Percentiles rank a stretch among this genome's conserved stretches.
Conservation (phyloP, 2,797 vertebrate species). For the Bovichtus variegatus region DNA sequence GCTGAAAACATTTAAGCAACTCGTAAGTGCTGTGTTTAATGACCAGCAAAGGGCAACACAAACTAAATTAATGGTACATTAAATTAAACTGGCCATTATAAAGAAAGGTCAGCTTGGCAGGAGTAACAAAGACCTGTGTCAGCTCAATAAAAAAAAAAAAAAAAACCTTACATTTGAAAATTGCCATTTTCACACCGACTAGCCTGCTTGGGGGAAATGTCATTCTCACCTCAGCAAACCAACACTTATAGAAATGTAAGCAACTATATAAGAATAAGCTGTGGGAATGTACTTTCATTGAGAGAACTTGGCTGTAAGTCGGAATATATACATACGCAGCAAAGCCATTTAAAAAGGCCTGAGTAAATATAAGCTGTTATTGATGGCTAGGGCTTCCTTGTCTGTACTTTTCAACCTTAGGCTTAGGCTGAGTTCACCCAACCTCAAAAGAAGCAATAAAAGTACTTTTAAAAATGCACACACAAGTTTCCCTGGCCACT, state of each 20-base stretch:
- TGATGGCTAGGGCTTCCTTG: conserved; percentile 49
- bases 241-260: conserved; percentile 58
- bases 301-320: conserved; percentile 31
- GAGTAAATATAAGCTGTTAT: conserved; percentile 65
- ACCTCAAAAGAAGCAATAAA: conserved; percentile 73
- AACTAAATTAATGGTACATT: conserved; percentile 31
- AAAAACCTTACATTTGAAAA: conserved; percentile 40
- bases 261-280: conserved; percentile 41
- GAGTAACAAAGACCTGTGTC: conserved; percentile 19
- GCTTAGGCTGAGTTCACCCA: conserved; percentile 72
- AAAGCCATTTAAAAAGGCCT: conserved; percentile 51
- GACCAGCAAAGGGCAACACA: conserved; percentile 21
- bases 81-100: conserved; percentile 43
- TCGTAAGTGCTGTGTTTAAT: conserved; percentile 20
- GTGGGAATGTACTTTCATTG: conserved; percentile 49
- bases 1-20: conserved; percentile 34
- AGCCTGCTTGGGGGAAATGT: conserved; percentile 33
- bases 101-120: conserved; percentile 31
- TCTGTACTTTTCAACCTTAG: conserved; percentile 64
- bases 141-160: background rate
- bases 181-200: conserved; percentile 45
- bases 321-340: conserved; percentile 38
- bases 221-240: conserved; percentile 46
- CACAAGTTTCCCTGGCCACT: conserved; percentile 43
- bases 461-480: conserved; percentile 38